Evolutionary conservation across 2,888 invertebrate genomes (phyloP), one percentile per base, ranked within the genome.

Genomic region (Galerucella calmariensis): DNA sequence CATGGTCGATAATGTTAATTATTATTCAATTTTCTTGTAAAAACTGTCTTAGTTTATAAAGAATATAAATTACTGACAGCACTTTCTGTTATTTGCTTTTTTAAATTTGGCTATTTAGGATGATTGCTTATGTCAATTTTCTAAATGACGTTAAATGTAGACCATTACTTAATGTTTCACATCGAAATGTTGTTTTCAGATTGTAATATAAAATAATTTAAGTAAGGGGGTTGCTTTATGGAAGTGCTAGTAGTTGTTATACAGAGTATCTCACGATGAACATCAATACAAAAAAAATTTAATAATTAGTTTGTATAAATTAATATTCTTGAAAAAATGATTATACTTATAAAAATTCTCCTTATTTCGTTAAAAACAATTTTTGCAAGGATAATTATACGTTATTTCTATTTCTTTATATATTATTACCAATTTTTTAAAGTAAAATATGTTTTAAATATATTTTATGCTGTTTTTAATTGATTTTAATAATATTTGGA

Each of bases 181-280:
- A 14, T 5, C 14, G n/a, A 51, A 51, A 48, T 3, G 46, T n/a
- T n/a, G 51, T 51, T 51, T 51, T n/a, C n/a, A 51, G 6, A 51
- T 14, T 51, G 0, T n/a, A 51, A 51, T 51, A n/a, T 59, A 27
- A 20, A 59, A 27, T 59, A 20, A 27, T 27, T 27, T 59, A 4
- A 62, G 27, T 62, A 41, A 16, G 41, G 41, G 41, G n/a, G 62
- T 62, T 62, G n/a, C 35, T 62, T 62, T 62, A 41, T 62, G 62
- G 62, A 62, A 62, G 62, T 62, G 35, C 62, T n/a, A n/a, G n/a
- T 14, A 16, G 27, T 62, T 62, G 41, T 35, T 62, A 62, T 62
- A 62, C 62, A 62, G 41, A 62, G 62, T 35, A 62, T 62, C 8
- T 62, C 62, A 62, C 62, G n/a, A 62, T 62, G 35, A 35, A 62